Percentiles rank a stretch among this genome's conserved stretches.
Evolutionary conservation across 2,797 vertebrate genomes (phyloP).

Genomic region (Enteromius trimaculatus): DNA sequence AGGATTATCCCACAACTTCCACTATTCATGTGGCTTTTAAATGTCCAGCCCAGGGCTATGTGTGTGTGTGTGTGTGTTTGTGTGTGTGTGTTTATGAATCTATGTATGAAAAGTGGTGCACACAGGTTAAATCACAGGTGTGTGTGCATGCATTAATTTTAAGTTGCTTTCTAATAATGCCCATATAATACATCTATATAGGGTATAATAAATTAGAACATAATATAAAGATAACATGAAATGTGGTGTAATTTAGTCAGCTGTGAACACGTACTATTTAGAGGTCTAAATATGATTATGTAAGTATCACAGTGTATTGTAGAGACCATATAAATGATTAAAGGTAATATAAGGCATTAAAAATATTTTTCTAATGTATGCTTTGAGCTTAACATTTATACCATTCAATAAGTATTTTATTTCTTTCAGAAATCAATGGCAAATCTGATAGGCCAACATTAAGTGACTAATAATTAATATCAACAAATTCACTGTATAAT

Average conservation of each 20-base stretch:
- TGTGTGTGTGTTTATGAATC: constrained; percentile 51
- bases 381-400: no score
- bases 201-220: not conserved
- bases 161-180: not conserved
- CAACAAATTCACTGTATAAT: no score
- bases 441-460: not conserved
- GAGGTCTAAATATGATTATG: not conserved
- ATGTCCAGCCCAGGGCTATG: constrained; percentile 58
- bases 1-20: constrained; percentile 65
- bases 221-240: not conserved
- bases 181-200: not conserved
- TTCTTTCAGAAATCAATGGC: not conserved
- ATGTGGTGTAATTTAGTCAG: not conserved
- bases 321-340: not conserved
- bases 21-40: constrained; percentile 66
- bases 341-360: not conserved
- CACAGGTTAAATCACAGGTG: constrained; percentile 30
- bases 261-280: not conserved
- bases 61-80: constrained; percentile 38
- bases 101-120: constrained; percentile 15
- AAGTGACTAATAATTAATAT: not conserved
- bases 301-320: not conserved
- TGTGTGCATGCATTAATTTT: constrained; percentile 44
- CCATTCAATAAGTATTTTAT: not conserved
- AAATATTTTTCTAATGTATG: not conserved